These are phyloP conservation scores for Diogma glabrata DNA, from an alignment of 2,888 invertebrate species.

Conservation along the genomic window DNA sequence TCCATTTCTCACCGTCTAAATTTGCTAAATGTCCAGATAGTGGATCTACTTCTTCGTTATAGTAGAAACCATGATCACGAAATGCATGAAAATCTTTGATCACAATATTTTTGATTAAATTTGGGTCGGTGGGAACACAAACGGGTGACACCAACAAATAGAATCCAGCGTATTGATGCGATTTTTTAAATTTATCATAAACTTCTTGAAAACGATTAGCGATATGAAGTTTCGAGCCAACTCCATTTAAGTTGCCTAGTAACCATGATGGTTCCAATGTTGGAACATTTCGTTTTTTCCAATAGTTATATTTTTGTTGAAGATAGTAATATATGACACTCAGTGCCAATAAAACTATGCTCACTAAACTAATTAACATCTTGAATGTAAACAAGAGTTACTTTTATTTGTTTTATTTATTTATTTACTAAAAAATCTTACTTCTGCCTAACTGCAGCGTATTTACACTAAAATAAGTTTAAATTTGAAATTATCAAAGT, in stretches of 20 bases:
- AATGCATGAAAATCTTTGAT: constrained; percentile 5
- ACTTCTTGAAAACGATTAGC: neutral
- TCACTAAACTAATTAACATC: no score
- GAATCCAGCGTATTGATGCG: neutral
- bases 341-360: no score
- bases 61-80: neutral
- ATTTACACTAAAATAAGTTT: no score
- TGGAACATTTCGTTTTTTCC: constrained; percentile 1
- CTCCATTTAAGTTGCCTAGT: neutral
- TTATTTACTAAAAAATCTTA: no score
- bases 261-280: neutral
- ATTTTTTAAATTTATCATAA: neutral
- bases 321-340: neutral
- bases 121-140: neutral
- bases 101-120: neutral
- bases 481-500: no score
- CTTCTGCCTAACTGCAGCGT: no score
- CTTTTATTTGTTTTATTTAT: no score
- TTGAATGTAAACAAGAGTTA: no score
- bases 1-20: constrained; percentile 4
- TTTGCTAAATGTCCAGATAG: neutral
- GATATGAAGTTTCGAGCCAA: neutral
- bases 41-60: neutral
- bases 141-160: neutral
- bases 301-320: neutral